Evolutionary conservation across 2,797 vertebrate species (phyloP), one percentile per base, ranked within the genome.

Genomic region (Fistularia commersonii): DNA sequence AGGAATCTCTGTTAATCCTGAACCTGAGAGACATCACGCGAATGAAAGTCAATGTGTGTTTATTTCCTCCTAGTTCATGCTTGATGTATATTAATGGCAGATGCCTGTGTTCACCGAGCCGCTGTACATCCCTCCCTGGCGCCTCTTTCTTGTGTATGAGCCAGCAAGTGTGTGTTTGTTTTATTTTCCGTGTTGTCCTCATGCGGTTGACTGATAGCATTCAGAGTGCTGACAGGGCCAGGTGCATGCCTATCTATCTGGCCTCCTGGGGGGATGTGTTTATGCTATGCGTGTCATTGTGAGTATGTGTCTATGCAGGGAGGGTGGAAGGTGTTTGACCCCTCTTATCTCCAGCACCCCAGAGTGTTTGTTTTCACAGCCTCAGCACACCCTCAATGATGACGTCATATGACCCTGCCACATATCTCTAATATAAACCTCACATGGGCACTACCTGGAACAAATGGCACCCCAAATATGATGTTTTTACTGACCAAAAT

Each of bases 321-420:
- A 41, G 66, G 62, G 60, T 65, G 47, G 55, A 62, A 67, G 62
- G 69, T 57, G 64, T 74, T 54, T 65, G 64, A 85, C 81, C 86
- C 47, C 57, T 74, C 74, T 85, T 88, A 87, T 88, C 85, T 82
- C 7, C 61, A 49, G 50, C 65, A 64, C 61, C 78, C 80, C 36
- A 13, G 64, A 1, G 31, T 76, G 81, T 87, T 88, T 87, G 79
- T 87, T 89, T 87, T 87, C 65, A 66, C 76, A 79, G 77, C 47
- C 48, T 56, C 48, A 8, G 58, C 48, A n/a, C 64, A 74, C 66
- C 48, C 52, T 31, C 42, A 12, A 48, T 33, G 53, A 37, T 84
- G 76, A 85, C 57, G 66, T 87, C 77, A 86, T 42, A 54, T 67
- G 65, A 72, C 72, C 64, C 40, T 34, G 54, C 67, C 74, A 39